Percentiles rank a stretch among this genome's conserved stretches.
Conservation (phyloP, 1,140 invertebrate species). For the Drosophila auraria region DNA sequence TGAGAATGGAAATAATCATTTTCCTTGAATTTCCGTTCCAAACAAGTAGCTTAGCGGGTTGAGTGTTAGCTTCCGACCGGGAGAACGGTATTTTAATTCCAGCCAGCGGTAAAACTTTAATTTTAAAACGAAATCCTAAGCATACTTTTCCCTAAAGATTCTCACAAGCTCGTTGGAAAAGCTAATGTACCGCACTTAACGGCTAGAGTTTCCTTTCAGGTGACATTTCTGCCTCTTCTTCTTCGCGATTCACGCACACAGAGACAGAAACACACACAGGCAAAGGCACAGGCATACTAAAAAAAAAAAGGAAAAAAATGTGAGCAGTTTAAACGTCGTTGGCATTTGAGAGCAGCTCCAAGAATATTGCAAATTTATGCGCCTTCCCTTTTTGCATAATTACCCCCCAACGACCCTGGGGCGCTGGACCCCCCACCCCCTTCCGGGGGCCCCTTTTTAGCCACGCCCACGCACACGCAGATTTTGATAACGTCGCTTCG, state of each 20-base stretch:
- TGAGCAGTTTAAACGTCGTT: constrained; percentile 80
- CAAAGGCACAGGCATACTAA: constrained; percentile 6
- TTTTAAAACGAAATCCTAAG: not conserved
- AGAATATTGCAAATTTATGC: constrained; percentile 84
- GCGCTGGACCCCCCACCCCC: not conserved
- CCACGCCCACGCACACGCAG: constrained; percentile 67
- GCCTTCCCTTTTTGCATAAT: constrained; percentile 82
- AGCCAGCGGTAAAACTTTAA: too few relatives aligned
- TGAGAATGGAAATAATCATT: not conserved
- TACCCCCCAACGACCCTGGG: constrained; percentile 71
- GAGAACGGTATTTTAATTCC: too few relatives aligned
- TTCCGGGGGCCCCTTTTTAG: constrained; percentile 2
- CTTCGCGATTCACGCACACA: constrained; percentile 3
- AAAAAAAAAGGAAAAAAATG: constrained; percentile 75
- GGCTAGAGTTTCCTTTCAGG: constrained; percentile 3
- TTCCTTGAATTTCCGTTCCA: not conserved
- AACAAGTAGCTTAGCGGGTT: too few relatives aligned
- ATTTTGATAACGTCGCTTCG: constrained; percentile 78
- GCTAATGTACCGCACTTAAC: constrained; percentile 12
- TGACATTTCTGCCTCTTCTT: constrained; percentile 30
- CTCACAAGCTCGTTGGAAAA: not conserved
- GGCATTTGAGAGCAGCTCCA: constrained; percentile 75
- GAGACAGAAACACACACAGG: not conserved
- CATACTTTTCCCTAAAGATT: not conserved
- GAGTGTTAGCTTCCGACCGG: too few relatives aligned